Evolutionary conservation across 35 echinoderm and acorn worm genomes (phyloP), one percentile per base, ranked within the genome.

Genomic region (Patiria miniata): DNA sequence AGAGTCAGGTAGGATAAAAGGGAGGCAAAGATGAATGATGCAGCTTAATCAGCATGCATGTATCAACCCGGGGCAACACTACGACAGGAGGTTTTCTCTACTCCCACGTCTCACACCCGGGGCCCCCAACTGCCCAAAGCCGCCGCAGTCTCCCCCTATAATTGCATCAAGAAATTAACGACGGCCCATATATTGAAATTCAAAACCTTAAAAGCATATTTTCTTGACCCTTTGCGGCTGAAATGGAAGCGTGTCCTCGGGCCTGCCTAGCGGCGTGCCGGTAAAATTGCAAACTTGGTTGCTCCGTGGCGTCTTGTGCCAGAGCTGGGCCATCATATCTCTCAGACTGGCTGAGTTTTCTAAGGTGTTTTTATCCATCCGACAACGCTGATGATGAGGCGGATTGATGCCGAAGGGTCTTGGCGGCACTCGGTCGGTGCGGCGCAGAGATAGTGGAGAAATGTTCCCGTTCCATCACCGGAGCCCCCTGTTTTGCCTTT

Each of bases 201-300:
- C 82, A 84, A 84, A 84, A 84, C 82, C 82, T 84, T 84, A 84
- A 84, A 84, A 84, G 82, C 82, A 84, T 84, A 84, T 84, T 84
- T 84, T 84, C 82, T 84, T 84, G 82, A 84, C 82, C 82, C 82
- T 84, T 53, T 30, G 82, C 82, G 29, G 54, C 44, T 84, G 82
- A 84, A 84, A 84, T 84, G 82, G 82, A 84, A 84, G 82, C 82
- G 51, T 84, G 57, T 37, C 82, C 82, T 12, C 9, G 34, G 57
- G 82, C 65, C 26, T 73, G 65, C 26, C 34, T 30, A 26, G 65
- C 21, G 65, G 65, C 65, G 65, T 73, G 65, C 65, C 65, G 65
- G 65, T 73, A 73, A 73, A 73, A 73, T 73, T 73, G 65, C 65
- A 73, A 73, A 73, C 65, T 30, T 73, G 65, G 65, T 73, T 73